These are phyloP conservation scores for Dreissena polymorpha DNA, from an alignment of 1,140 invertebrate species.

Conservation along the genomic window DNA sequence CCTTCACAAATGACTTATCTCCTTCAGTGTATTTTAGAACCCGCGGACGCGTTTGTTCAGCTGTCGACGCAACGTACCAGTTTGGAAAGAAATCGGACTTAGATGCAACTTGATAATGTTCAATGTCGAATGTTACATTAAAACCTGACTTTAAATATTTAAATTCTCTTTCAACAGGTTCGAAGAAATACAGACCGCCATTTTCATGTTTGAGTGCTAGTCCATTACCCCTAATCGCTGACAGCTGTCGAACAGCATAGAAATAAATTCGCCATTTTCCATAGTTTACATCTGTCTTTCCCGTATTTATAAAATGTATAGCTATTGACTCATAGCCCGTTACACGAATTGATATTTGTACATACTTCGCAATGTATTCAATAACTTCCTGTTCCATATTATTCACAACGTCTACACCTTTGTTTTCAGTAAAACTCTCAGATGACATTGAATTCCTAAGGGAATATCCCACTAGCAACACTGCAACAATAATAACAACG, in stretches of 20 bases:
- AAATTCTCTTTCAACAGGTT: conserved; percentile 17
- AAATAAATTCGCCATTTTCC: conserved; percentile 68
- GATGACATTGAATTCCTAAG: no score
- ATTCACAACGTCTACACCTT: no score
- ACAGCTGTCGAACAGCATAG: conserved; percentile 55
- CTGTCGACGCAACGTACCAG: conserved; percentile 26
- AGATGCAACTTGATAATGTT: neutral
- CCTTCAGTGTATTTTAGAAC: conserved; percentile 23
- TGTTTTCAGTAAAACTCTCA: no score
- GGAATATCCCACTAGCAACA: no score
- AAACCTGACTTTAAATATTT: neutral
- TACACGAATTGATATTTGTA: conserved; percentile 48
- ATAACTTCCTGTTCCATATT: neutral
- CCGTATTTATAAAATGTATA: conserved; percentile 66
- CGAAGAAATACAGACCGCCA: conserved; percentile 32
- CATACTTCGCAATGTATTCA: conserved; percentile 14
- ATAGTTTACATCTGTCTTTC: conserved; percentile 43
- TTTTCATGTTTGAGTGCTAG: neutral
- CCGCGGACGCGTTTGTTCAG: neutral
- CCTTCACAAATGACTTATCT: conserved; percentile 20
- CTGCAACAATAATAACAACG: no score
- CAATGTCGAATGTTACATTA: neutral
- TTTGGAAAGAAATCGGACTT: conserved; percentile 40
- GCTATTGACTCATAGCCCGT: conserved; percentile 57
- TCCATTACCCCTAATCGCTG: conserved; percentile 1